Conservation (phyloP, 2,113 vertebrate species). For the Dipodomys spectabilis region DNA sequence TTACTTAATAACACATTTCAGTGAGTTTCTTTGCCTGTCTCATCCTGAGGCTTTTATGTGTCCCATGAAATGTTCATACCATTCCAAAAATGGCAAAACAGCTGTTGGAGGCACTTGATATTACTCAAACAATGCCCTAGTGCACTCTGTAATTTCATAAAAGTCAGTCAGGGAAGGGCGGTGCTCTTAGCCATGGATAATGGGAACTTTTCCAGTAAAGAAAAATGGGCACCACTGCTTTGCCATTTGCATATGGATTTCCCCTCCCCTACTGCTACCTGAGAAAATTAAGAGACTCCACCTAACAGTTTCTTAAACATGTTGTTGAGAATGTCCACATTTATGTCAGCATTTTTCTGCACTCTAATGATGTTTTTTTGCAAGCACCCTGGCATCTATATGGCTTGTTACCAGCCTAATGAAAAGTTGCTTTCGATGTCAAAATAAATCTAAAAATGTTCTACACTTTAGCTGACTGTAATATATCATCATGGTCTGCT, state of each 20-base stretch:
- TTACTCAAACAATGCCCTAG: slow-evolving; percentile 49
- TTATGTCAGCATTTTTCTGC: slow-evolving; percentile 80
- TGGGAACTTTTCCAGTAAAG: slow-evolving; percentile 51
- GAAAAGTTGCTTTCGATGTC: slow-evolving; percentile 83
- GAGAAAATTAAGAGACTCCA: slow-evolving; percentile 79
- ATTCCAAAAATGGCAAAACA: slow-evolving; percentile 49
- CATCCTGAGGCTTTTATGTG: slow-evolving; percentile 47
- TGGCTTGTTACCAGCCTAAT: slow-evolving; percentile 83
- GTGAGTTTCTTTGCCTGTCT: slow-evolving; percentile 32
- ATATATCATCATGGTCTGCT: slow-evolving; percentile 79
- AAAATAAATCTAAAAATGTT: slow-evolving; percentile 83
- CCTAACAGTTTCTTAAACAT: slow-evolving; percentile 75
- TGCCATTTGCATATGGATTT: slow-evolving; percentile 72
- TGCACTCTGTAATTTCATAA: slow-evolving; percentile 51
- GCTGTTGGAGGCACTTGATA: slow-evolving; percentile 48
- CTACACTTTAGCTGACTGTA: slow-evolving; percentile 78
- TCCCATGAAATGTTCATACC: slow-evolving; percentile 47
- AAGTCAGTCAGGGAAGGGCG: slow-evolving; percentile 44
- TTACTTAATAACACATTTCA: slow-evolving; percentile 62
- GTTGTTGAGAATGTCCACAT: slow-evolving; percentile 76
- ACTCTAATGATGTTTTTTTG: slow-evolving; percentile 76
- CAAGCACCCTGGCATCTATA: slow-evolving; percentile 74
- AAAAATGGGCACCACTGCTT: slow-evolving; percentile 67
- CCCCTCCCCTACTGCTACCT: slow-evolving; percentile 47
- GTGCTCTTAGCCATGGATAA: slow-evolving; percentile 44